Percentiles rank a stretch among this genome's conserved stretches.
These are phyloP conservation scores for Chrysaora quinquecirrha DNA, from an alignment of 30 jellyfish, hydroid and myxozoan genomes.

Conservation along the genomic window DNA sequence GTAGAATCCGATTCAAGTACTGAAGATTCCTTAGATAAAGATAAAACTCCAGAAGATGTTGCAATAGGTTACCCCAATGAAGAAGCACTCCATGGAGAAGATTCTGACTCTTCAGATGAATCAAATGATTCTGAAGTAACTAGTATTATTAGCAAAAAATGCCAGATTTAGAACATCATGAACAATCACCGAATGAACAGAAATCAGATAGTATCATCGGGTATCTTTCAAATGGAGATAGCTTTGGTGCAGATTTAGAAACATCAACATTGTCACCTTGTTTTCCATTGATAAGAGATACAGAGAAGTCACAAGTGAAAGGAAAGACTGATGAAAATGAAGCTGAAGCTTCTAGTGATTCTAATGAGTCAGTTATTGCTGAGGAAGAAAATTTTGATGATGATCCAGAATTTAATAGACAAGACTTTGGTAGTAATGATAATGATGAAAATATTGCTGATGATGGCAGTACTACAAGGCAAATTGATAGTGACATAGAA, in stretches of 20 bases:
- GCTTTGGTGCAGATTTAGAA: constrained; percentile 40
- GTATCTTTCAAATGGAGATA: background rate
- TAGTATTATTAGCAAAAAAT: constrained; percentile 21
- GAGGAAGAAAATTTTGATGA: background rate
- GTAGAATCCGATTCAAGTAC: too few relatives aligned
- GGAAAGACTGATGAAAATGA: constrained; percentile 11
- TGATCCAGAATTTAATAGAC: background rate
- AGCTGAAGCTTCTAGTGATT: background rate
- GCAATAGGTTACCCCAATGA: background rate
- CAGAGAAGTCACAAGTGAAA: constrained; percentile 15
- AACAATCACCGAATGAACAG: background rate
- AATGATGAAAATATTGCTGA: too few relatives aligned
- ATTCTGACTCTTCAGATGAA: background rate
- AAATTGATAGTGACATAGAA: too few relatives aligned
- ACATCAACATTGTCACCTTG: constrained; percentile 64
- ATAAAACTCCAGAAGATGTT: too few relatives aligned
- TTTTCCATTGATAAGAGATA: constrained; percentile 57
- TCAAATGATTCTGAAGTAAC: constrained; percentile 48
- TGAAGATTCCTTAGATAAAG: background rate
- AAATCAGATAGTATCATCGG: background rate
- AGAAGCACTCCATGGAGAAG: background rate
- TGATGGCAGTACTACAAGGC: too few relatives aligned
- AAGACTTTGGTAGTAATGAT: background rate
- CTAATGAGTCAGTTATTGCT: background rate
- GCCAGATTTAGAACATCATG: background rate